Evolutionary conservation across 2,888 invertebrate genomes (phyloP), one percentile per base, ranked within the genome.

Genomic region (Agrotis clavis): DNA sequence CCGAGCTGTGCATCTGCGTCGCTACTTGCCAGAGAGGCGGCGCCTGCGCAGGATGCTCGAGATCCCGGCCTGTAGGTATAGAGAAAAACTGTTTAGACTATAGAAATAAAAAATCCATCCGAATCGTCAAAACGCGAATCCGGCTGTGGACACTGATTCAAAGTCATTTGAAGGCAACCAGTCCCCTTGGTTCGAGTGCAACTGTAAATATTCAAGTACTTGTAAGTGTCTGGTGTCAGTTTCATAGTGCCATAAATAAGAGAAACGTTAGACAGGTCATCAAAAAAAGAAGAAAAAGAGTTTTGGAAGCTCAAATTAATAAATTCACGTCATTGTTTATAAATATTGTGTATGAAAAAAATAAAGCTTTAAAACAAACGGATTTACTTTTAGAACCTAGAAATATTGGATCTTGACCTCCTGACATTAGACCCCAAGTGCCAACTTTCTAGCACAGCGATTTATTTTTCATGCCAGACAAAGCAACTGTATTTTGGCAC

Each of bases 41-140:
- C 96, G 87, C 97, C 97, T 93, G 97, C 95, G 97, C 97, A 93
- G 93, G 97, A 92, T 89, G 97, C 94, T 86, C 97, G 90, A 87
- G 97, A 96, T 16, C 94, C 95, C 48, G 96, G 95, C 90, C 96
- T 96, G 88, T n/a, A n/a, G n/a, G n/a, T 16, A 18, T 16, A 9
- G 7, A 53, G 35, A 65, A 56, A 51, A 4, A 11, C 14, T 19
- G 9, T 56, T 67, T 41, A 64, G 30, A 19, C 13, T 6, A n/a
- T n/a, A 54, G 19, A 19, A 47, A 19, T 11, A 5, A 41, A 41
- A 41, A 41, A 1, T 9, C 11, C 41, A 9, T 35, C 7, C 7
- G 0, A 9, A 9, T 9, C 1, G 41, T 41, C 41, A 41, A 9
- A 41, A 11, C 11, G 2, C 11, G 11, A 41, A 41, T 41, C 41